A percentile compares a stretch with the other conserved stretches of the same genome.
These are phyloP conservation scores for Protophormia terraenovae DNA, from an alignment of 2,888 invertebrate species.

Conservation along the genomic window DNA sequence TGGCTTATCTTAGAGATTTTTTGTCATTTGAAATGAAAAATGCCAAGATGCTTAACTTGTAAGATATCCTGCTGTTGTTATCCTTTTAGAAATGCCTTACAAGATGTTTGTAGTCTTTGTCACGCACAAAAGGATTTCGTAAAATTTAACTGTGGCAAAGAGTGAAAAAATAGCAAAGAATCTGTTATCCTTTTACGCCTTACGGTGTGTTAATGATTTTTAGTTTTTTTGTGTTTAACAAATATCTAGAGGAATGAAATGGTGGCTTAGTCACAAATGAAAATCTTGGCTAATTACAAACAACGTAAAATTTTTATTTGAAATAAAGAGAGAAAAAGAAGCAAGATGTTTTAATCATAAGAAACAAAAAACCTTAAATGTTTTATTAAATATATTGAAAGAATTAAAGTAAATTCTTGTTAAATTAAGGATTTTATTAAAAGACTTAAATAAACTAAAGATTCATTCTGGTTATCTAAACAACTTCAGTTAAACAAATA, in stretches of 20 bases:
- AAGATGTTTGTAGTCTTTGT: slow-evolving; percentile 68
- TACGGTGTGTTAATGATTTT: slow-evolving; percentile 80
- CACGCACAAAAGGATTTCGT: slow-evolving; percentile 77
- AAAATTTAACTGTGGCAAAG: slow-evolving; percentile 70
- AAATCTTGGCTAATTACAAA: slow-evolving; percentile 66
- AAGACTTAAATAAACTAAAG: slow-evolving; percentile 20
- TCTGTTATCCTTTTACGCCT: slow-evolving; percentile 78
- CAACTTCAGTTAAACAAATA: slow-evolving; percentile 46
- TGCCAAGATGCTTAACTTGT: slow-evolving; percentile 68
- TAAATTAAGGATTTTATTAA: slow-evolving; percentile 32
- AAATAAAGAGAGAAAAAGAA: not conserved
- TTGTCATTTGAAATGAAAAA: slow-evolving; percentile 65
- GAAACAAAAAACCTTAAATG: not conserved
- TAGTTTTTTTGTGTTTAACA: slow-evolving; percentile 42
- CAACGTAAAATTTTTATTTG: slow-evolving; percentile 22
- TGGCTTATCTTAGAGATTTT: slow-evolving; percentile 65
- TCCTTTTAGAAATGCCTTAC: slow-evolving; percentile 47
- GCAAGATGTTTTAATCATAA: too few species aligned
- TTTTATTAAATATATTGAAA: not conserved
- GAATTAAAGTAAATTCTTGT: not conserved
- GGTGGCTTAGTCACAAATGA: slow-evolving; percentile 49
- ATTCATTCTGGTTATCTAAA: slow-evolving; percentile 44
- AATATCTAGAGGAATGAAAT: too few species aligned
- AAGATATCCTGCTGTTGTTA: slow-evolving; percentile 66
- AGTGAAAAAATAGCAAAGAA: slow-evolving; percentile 1